Conservation (phyloP, 1,140 invertebrate species). For the Drosophila parabipectinata region DNA sequence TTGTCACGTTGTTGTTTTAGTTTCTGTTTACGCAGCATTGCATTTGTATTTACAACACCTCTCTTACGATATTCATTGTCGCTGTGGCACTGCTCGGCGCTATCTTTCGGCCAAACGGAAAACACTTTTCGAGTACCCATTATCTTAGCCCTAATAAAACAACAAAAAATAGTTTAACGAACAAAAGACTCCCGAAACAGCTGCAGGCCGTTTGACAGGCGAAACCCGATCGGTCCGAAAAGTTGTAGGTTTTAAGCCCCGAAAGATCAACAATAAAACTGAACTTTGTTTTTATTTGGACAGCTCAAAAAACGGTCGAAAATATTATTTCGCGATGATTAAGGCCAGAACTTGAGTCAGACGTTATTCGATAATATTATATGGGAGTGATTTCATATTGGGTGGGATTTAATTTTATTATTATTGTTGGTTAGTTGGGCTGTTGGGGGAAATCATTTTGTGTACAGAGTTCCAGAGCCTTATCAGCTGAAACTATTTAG, state of each 20-base stretch:
- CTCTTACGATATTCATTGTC: conserved; percentile 20
- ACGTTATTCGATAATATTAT: conserved; percentile 1
- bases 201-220: conserved; percentile 50
- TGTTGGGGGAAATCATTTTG: too few relatives aligned
- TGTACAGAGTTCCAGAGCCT: too few relatives aligned
- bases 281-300: conserved; percentile 12
- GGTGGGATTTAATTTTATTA: conserved; percentile 3
- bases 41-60: conserved; percentile 57
- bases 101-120: conserved; percentile 65
- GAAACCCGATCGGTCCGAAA: conserved; percentile 41
- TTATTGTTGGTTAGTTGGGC: too few relatives aligned
- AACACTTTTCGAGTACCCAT: conserved; percentile 55
- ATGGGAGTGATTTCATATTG: conserved; percentile 20
- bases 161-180: neutral
- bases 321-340: conserved; percentile 27
- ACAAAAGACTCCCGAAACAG: conserved; percentile 44
- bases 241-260: conserved; percentile 22
- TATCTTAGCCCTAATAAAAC: conserved; percentile 47
- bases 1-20: conserved; percentile 74
- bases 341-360: conserved; percentile 35
- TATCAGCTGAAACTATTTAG: conserved; percentile 51
- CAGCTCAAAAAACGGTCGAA: conserved; percentile 15
- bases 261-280: conserved; percentile 4
- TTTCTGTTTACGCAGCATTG: conserved; percentile 53
- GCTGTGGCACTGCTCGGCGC: conserved; percentile 12